A percentile compares a stretch with the other conserved stretches of the same genome.
phyloP scores from a whole-genome alignment of 2,113 vertebrate genomes.

The Sakesphorus luctuosus region DNA sequence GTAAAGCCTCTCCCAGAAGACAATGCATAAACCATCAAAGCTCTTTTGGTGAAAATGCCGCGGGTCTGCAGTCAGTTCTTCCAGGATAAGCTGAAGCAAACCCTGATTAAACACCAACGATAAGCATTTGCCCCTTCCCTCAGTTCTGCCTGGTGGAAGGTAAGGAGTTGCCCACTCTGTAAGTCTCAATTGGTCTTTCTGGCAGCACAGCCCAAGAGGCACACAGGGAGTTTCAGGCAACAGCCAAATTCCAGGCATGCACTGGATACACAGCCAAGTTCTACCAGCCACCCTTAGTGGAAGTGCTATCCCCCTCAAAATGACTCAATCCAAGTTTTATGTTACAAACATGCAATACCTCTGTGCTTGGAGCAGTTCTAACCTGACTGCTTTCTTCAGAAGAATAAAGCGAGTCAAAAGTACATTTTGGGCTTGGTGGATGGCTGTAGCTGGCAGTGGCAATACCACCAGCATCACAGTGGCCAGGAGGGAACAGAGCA shows the following conservation, averaged over 20 bases:
- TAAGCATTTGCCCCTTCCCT: not conserved
- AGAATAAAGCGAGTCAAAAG: not conserved
- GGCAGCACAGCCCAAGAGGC: not conserved
- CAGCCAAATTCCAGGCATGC: not conserved
- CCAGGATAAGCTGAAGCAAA: not conserved
- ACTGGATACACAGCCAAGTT: not conserved
- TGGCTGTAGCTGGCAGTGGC: not conserved
- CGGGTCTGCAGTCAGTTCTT: not conserved
- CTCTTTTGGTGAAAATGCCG: not conserved
- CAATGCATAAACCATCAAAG: not conserved
- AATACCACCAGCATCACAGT: not conserved
- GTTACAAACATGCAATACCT: not conserved
- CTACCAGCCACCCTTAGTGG: not conserved
- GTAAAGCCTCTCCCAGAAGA: not conserved
- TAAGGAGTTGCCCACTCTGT: not conserved
- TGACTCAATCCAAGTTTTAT: not conserved
- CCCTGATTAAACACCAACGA: rapidly evolving
- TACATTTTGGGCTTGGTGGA: rapidly evolving
- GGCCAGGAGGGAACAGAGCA: not conserved
- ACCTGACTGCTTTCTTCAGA: not conserved
- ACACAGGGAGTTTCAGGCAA: not conserved
- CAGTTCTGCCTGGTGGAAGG: not conserved
- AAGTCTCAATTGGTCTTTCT: not conserved
- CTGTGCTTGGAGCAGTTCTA: not conserved
- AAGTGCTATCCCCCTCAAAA: not conserved